phyloP scores from a whole-genome alignment of 2,797 vertebrate species.

The Lithobates sylvaticus region DNA sequence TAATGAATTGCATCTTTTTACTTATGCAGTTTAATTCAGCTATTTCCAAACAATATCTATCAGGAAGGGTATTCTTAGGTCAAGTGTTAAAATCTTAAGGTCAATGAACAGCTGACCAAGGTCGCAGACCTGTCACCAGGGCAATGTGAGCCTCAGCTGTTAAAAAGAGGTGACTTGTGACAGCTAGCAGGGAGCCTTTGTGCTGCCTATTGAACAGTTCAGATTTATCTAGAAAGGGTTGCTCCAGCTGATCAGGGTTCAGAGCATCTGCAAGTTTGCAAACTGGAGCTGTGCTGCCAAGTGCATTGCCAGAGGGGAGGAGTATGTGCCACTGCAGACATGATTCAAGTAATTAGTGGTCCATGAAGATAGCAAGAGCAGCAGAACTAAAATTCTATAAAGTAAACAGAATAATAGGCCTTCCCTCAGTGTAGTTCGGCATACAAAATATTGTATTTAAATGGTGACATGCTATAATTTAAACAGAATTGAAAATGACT shows the following conservation, averaged over 20 bases:
- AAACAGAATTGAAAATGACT: not conserved
- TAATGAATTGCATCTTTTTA: conserved; percentile 28
- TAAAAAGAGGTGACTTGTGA: conserved; percentile 26
- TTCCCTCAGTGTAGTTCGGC: not conserved
- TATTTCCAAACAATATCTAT: conserved; percentile 36
- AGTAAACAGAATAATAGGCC: not conserved
- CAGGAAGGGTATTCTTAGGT: conserved; percentile 36
- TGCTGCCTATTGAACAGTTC: not conserved
- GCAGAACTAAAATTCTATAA: not conserved
- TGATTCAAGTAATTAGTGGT: not conserved
- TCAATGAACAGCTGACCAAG: conserved; percentile 59
- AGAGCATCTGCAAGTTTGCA: conserved; percentile 36
- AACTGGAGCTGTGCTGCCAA: conserved; percentile 34
- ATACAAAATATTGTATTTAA: not conserved
- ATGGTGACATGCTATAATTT: not conserved
- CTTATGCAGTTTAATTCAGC: conserved; percentile 25
- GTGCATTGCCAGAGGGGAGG: conserved; percentile 44
- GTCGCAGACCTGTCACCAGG: conserved; percentile 53
- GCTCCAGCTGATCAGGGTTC: conserved; percentile 36
- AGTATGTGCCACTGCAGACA: conserved; percentile 3
- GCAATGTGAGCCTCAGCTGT: conserved; percentile 25
- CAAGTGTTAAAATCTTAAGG: conserved; percentile 59
- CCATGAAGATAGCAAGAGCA: not conserved
- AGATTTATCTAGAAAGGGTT: conserved; percentile 55
- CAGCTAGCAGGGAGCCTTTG: conserved; percentile 51